Conservation (phyloP, 2,888 invertebrate genomes). For the Drosophila rellima region DNA sequence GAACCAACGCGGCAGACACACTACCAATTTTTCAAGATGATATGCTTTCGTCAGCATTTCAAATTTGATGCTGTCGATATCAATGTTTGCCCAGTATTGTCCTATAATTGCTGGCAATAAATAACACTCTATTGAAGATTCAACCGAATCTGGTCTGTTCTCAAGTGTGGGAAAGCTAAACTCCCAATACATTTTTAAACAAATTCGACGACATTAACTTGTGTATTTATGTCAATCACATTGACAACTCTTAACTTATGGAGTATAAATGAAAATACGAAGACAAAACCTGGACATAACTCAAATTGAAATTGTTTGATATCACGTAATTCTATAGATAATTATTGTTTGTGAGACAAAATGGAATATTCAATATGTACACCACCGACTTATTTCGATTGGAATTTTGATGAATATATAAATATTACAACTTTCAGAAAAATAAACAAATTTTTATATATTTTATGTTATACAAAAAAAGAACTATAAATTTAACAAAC, state of each 20-base stretch:
- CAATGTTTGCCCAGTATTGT: slow-evolving; percentile 50
- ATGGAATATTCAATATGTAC: neutral
- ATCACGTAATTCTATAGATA: slow-evolving; percentile 1
- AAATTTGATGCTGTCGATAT: slow-evolving; percentile 31
- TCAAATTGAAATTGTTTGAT: slow-evolving; percentile 14
- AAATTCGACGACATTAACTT: neutral
- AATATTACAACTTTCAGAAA: neutral
- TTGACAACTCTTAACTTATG: slow-evolving; percentile 33
- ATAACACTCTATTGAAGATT: slow-evolving; percentile 40
- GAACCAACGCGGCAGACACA: slow-evolving; percentile 21
- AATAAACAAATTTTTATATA: too few species aligned
- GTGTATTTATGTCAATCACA: slow-evolving; percentile 41
- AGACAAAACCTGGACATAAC: neutral
- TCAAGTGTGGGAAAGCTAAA: slow-evolving; percentile 51
- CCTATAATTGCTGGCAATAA: slow-evolving; percentile 67
- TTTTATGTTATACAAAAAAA: too few species aligned
- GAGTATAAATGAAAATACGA: neutral
- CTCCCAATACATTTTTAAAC: neutral
- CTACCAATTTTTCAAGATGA: slow-evolving; percentile 57
- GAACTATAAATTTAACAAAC: too few species aligned
- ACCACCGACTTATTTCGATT: too few species aligned
- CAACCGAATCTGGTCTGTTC: slow-evolving; percentile 15
- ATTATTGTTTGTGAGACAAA: neutral
- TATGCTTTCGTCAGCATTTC: slow-evolving; percentile 50
- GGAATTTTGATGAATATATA: neutral